Conservation (phyloP, 1,140 invertebrate genomes). For the Plectus sambesii region DNA sequence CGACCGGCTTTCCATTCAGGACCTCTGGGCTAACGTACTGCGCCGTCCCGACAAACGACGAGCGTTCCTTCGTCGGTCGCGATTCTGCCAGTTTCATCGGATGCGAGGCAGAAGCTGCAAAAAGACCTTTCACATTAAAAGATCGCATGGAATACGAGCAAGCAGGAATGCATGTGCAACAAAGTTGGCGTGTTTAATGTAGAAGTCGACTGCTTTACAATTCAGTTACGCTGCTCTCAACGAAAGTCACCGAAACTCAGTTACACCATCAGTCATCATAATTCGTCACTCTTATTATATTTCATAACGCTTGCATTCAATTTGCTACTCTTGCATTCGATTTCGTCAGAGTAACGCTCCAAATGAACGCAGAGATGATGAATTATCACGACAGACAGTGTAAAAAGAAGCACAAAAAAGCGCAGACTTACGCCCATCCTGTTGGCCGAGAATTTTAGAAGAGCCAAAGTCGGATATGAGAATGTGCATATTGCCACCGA, state of each 20-base stretch:
- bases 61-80: conserved; percentile 44
- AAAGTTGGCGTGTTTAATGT: not conserved
- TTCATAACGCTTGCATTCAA: too few relatives aligned
- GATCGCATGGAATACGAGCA: not conserved
- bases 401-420: too few relatives aligned
- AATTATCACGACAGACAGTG: too few relatives aligned
- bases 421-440: too few relatives aligned
- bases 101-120: not conserved
- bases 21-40: conserved; percentile 96
- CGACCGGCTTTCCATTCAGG: conserved; percentile 63
- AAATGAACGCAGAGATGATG: too few relatives aligned
- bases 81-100: not conserved
- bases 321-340: too few relatives aligned
- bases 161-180: not conserved
- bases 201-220: not conserved
- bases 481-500: conserved; percentile 86
- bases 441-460: conserved; percentile 52
- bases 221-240: not conserved
- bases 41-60: conserved; percentile 95
- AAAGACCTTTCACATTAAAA: not conserved
- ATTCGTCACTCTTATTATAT: too few relatives aligned
- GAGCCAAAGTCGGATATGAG: conserved; percentile 95
- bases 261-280: too few relatives aligned
- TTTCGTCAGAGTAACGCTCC: too few relatives aligned
- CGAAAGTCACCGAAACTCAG: too few relatives aligned